Evolutionary conservation across 2,797 vertebrate species (phyloP).

Genomic region (Pangasius sanitwongsei): DNA sequence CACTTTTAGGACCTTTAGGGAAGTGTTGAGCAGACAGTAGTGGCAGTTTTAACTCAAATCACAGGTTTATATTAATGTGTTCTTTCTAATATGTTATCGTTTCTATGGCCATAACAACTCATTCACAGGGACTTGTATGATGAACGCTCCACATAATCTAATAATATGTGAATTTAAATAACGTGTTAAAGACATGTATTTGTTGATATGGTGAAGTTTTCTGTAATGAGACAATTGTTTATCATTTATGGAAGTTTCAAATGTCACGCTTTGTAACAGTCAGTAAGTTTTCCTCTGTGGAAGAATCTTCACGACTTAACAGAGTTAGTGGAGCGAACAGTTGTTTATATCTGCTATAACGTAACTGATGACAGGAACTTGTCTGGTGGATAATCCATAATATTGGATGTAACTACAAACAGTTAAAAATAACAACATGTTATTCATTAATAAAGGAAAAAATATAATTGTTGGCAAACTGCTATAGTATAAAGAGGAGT

Average conservation of each 20-base stretch:
- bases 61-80: too few relatives aligned
- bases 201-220: neutral
- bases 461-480: neutral
- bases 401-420: neutral
- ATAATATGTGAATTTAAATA: neutral
- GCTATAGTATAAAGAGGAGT: neutral
- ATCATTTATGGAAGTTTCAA: neutral
- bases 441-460: neutral
- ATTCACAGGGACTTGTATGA: neutral
- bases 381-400: neutral
- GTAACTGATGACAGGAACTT: neutral
- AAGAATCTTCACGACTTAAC: neutral
- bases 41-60: neutral
- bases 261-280: neutral
- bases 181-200: neutral
- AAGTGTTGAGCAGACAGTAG: neutral
- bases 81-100: neutral
- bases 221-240: neutral
- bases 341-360: neutral
- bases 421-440: neutral
- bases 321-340: neutral
- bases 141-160: neutral
- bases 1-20: neutral
- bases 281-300: neutral
- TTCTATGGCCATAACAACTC: neutral